Evolutionary conservation across 2,888 invertebrate genomes (phyloP), one percentile per base, ranked within the genome.

Genomic region (Trichogramma dendrolimi): DNA sequence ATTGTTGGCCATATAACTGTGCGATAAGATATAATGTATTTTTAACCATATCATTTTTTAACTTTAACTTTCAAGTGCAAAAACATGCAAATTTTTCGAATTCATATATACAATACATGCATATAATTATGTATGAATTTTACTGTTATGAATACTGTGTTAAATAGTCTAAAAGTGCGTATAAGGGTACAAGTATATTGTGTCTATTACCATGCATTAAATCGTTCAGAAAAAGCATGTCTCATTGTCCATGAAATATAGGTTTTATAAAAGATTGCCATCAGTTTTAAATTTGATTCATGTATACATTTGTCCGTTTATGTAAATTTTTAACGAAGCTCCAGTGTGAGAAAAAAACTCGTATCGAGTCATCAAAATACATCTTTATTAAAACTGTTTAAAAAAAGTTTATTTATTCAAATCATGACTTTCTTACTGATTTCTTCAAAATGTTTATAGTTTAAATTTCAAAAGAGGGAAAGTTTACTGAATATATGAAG

Each of bases 181-280:
- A 52, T 60, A 60, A 65, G 42, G 58, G 65, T 65, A 65, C 65
- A 65, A 65, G 62, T 65, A 65, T 62, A 62, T 65, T 65, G 60
- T 62, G 60, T 27, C 27, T 27, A 62, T 58, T 60, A 62, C 60
- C 59, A 52, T 57, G 58, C 55, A 60, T 62, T 62, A 56, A 41
- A 56, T 41, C 58, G 55, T 40, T 55, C 39, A 47, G 54, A 5
- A 27, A 59, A 60, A 43, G 7, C 52, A 54, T 65, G 62, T 62
- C 56, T 57, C 60, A 58, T 60, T 60, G 54, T 60, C 10, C 54
- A 62, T 64, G 60, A 61, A 55, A 58, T 53, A 27, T 48, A 52
- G 54, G 55, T 52, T 59, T 58, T 58, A 55, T 39, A 55, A 58
- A 51, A 58, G 62, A 60, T 58, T 55, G 60, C 65, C 62, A 62